Conservation (phyloP, 2,797 vertebrate genomes). For the Coilia nasus region DNA sequence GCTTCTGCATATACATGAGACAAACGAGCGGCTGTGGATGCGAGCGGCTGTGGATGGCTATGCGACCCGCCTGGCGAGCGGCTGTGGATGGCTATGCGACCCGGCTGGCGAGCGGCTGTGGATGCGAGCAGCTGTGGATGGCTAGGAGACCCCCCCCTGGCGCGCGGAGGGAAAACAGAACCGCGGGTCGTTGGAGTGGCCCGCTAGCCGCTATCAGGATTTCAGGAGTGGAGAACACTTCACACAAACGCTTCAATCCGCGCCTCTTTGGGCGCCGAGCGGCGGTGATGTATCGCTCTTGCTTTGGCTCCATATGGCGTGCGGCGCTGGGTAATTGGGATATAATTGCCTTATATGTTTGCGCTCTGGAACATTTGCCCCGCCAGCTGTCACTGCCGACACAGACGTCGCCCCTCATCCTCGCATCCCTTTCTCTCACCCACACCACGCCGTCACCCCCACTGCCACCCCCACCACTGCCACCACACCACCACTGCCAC, state of each 20-base stretch:
- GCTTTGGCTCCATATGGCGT: slow-evolving; percentile 70
- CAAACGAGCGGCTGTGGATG: not conserved
- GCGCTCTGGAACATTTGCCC: slow-evolving; percentile 72
- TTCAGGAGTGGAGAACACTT: not conserved
- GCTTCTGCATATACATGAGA: not conserved
- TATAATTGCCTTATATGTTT: slow-evolving; percentile 74
- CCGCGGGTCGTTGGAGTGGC: not conserved
- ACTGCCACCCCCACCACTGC: too few species aligned
- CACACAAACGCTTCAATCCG: not conserved
- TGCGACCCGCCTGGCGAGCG: too few species aligned
- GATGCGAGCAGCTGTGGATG: too few species aligned
- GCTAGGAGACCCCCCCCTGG: too few species aligned
- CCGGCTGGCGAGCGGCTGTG: too few species aligned
- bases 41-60: too few species aligned
- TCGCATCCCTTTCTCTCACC: slow-evolving; percentile 46
- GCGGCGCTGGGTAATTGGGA: slow-evolving; percentile 68
- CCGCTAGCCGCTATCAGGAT: not conserved
- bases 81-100: too few species aligned
- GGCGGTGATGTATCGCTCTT: slow-evolving; percentile 64
- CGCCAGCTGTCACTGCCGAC: slow-evolving; percentile 66
- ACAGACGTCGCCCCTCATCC: slow-evolving; percentile 40
- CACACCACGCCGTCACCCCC: too few species aligned
- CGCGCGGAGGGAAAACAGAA: too few species aligned
- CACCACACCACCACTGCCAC: too few species aligned
- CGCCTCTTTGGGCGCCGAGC: not conserved